Evolutionary conservation across 2,797 vertebrate species (phyloP).

Genomic region (Fistularia commersonii): DNA sequence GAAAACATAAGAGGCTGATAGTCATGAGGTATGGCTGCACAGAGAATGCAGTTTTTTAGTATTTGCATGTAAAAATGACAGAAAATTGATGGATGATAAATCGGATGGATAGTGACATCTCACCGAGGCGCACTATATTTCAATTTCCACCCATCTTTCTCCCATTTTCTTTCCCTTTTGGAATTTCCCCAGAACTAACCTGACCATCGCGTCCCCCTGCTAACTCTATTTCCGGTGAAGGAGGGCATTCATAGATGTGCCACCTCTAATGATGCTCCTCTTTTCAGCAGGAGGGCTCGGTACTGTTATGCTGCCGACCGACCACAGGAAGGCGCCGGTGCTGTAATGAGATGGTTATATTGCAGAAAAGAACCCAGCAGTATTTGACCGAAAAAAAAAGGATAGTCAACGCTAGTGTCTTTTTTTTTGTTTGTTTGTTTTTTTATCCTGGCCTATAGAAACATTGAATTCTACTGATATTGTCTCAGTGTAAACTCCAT

Average conservation of each 20-base stretch:
- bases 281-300: not conserved
- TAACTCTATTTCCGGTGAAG: not conserved
- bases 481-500: too few relatives aligned
- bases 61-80: constrained; percentile 28
- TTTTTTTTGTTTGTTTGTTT: too few relatives aligned
- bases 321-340: too few relatives aligned
- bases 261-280: not conserved
- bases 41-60: constrained; percentile 5
- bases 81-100: constrained; percentile 65
- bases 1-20: constrained; percentile 11
- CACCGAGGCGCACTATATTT: constrained; percentile 41
- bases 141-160: constrained; percentile 14
- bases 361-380: too few relatives aligned
- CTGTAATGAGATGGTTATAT: too few relatives aligned
- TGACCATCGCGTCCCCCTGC: constrained; percentile 3
- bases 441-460: too few relatives aligned
- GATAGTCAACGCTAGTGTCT: too few relatives aligned
- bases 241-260: not conserved
- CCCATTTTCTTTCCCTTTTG: constrained; percentile 9
- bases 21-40: constrained; percentile 8
- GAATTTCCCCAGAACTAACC: constrained; percentile 5
- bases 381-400: too few relatives aligned
- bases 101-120: constrained; percentile 58
- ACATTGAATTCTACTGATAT: too few relatives aligned
- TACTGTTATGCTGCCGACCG: too few relatives aligned